Percentiles rank a stretch among this genome's conserved stretches.
Evolutionary conservation across 1,140 invertebrate species (phyloP).

Genomic region (Drosophila funebris): DNA sequence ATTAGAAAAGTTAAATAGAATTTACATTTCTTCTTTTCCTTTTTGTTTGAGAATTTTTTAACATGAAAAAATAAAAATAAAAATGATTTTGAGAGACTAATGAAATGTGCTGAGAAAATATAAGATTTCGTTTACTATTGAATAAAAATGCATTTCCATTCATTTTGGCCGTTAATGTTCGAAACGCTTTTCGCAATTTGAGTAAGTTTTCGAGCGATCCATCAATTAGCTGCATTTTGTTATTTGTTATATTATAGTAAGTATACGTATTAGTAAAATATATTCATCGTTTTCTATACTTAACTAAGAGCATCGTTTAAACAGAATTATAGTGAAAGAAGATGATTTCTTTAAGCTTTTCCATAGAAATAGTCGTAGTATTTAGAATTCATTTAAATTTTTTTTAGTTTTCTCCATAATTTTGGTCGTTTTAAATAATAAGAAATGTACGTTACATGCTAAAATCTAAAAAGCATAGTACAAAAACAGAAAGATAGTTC

Average conservation of each 20-base stretch:
- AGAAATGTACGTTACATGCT: conserved; percentile 37
- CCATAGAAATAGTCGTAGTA: conserved; percentile 43
- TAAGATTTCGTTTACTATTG: conserved; percentile 54
- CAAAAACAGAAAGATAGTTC: conserved; percentile 41
- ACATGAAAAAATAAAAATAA: conserved; percentile 50
- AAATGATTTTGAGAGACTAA: conserved; percentile 35
- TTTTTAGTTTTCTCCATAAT: conserved; percentile 36
- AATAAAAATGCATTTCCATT: conserved; percentile 72
- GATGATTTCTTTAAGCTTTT: background rate
- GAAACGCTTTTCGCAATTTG: conserved; percentile 39
- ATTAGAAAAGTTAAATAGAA: conserved; percentile 17
- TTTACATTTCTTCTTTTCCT: conserved; percentile 9
- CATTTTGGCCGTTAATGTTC: no score
- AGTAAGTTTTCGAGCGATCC: conserved; percentile 27
- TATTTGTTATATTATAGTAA: conserved; percentile 27
- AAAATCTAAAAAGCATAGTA: conserved; percentile 46
- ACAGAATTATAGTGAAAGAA: conserved; percentile 8
- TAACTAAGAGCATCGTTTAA: conserved; percentile 67
- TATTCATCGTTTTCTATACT: conserved; percentile 50
- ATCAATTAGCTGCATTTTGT: conserved; percentile 63
- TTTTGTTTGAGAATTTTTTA: conserved; percentile 48
- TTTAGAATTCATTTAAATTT: conserved; percentile 41
- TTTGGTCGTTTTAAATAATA: conserved; percentile 66
- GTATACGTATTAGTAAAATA: conserved; percentile 44
- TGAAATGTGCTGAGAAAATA: conserved; percentile 38